Evolutionary conservation across 2,888 invertebrate species (phyloP).

Genomic region (Poecilus cupreus): DNA sequence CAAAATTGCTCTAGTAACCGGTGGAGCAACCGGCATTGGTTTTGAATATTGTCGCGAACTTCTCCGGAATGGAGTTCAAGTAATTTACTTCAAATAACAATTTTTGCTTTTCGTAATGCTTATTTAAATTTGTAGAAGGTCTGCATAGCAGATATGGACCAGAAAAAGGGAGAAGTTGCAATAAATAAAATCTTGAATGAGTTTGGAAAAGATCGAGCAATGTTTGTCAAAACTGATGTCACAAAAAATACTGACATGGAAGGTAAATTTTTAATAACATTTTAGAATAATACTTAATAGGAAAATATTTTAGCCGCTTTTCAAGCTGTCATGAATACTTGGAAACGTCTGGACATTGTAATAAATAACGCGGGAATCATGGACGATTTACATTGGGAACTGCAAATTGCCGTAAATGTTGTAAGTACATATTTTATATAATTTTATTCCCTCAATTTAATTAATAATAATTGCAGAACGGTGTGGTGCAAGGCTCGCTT

Average conservation of each 20-base stretch:
- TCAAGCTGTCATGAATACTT: conserved; percentile 67
- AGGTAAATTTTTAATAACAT: conserved; percentile 72
- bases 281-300: neutral
- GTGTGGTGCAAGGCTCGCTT: conserved; percentile 71
- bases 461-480: conserved; percentile 67
- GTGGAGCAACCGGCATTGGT: conserved; percentile 76
- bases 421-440: conserved; percentile 65
- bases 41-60: conserved; percentile 72
- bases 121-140: conserved; percentile 65
- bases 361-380: conserved; percentile 87
- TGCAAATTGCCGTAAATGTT: conserved; percentile 77
- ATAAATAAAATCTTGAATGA: conserved; percentile 77
- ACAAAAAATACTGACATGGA: conserved; percentile 84
- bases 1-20: conserved; percentile 73
- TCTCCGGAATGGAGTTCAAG: conserved; percentile 71
- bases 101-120: neutral
- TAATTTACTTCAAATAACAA: conserved; percentile 54
- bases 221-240: conserved; percentile 83
- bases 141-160: conserved; percentile 67
- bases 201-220: conserved; percentile 80
- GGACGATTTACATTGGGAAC: conserved; percentile 85
- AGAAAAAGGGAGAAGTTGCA: conserved; percentile 76
- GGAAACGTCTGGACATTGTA: conserved; percentile 74
- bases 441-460: neutral
- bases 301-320: conserved; percentile 62